Evolutionary conservation across 2,113 vertebrate genomes (phyloP).

Genomic region (Isichthys henryi): DNA sequence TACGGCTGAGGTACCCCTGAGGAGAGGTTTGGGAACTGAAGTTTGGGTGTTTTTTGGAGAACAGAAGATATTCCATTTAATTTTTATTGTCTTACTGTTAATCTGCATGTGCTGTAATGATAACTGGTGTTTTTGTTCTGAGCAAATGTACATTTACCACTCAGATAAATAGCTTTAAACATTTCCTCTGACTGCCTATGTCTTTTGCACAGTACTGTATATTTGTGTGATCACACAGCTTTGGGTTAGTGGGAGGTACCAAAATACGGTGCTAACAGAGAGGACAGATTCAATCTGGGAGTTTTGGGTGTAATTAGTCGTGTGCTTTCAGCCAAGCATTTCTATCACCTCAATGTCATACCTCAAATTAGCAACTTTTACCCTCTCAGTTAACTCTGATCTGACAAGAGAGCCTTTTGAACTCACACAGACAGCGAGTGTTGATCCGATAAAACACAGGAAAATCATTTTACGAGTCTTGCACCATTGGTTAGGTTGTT

Average conservation of each 20-base stretch:
- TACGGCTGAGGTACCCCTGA: not conserved
- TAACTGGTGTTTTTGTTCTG: not conserved
- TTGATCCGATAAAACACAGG: conserved; percentile 46
- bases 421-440: conserved; percentile 51
- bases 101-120: not conserved
- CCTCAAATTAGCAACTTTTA: conserved; percentile 34
- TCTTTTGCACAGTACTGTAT: not conserved
- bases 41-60: not conserved
- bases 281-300: conserved; percentile 54
- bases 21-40: not conserved
- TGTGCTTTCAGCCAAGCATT: conserved; percentile 49
- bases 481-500: conserved; percentile 53
- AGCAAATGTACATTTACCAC: not conserved
- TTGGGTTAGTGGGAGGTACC: conserved; percentile 18
- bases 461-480: conserved; percentile 50
- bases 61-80: not conserved
- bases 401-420: conserved; percentile 57
- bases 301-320: conserved; percentile 57
- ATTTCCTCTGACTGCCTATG: not conserved
- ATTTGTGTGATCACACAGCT: conserved; percentile 25
- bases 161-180: not conserved
- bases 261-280: conserved; percentile 51
- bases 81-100: not conserved
- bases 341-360: conserved; percentile 49
- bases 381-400: conserved; percentile 40